Conservation (phyloP, 2,797 vertebrate species). For the Mycteria americana region DNA sequence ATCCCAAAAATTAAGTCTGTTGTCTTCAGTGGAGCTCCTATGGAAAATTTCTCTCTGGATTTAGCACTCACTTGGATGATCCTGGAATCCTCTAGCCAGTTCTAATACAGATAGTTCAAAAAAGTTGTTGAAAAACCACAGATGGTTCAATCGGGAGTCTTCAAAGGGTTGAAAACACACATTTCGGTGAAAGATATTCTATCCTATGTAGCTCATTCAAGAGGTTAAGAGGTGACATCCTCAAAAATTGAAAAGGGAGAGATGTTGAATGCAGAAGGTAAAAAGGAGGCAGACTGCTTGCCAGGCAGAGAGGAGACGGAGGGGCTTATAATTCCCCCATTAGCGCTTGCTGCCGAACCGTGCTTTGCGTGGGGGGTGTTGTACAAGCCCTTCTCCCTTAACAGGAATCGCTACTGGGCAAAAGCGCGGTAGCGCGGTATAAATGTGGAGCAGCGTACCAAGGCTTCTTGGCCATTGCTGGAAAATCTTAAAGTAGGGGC, state of each 20-base stretch:
- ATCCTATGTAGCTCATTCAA: neutral
- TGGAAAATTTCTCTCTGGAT: neutral
- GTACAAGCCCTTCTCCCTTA: neutral
- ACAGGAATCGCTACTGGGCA: accelerated
- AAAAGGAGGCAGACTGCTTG: neutral
- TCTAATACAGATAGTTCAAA: neutral
- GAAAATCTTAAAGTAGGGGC: neutral
- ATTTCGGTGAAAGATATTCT: neutral
- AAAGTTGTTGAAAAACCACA: neutral
- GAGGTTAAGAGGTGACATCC: slow-evolving; percentile 24
- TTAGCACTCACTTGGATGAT: neutral
- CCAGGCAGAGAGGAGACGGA: neutral
- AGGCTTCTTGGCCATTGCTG: neutral
- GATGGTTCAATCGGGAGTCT: neutral
- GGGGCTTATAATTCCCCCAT: neutral
- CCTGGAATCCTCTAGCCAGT: neutral
- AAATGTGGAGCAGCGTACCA: accelerated
- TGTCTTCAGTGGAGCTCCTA: neutral
- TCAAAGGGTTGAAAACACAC: neutral
- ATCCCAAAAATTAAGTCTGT: neutral
- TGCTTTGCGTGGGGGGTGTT: neutral
- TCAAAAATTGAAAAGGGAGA: neutral
- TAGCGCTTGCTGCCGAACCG: neutral
- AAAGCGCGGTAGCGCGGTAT: accelerated
- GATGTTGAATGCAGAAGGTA: neutral